These are phyloP conservation scores for Julus scanicus DNA, from an alignment of 2,888 invertebrate species.

Conservation along the genomic window DNA sequence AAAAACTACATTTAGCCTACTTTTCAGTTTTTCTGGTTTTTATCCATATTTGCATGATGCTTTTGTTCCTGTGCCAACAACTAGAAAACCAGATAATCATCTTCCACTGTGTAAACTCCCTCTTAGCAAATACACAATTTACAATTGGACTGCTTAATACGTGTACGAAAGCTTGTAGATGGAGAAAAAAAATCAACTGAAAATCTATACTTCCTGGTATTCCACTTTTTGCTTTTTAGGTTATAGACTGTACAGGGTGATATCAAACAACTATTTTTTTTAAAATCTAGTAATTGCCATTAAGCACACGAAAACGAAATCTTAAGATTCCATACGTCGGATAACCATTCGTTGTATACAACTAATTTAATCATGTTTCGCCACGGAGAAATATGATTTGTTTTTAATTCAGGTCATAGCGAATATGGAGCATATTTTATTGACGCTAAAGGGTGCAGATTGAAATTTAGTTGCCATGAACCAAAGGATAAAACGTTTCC, in stretches of 20 bases:
- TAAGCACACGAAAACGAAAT: background rate
- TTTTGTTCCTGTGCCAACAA: background rate
- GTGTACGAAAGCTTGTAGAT: background rate
- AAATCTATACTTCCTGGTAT: background rate
- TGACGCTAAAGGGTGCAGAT: background rate
- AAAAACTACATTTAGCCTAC: background rate
- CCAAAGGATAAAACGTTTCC: background rate
- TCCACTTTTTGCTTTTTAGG: constrained; percentile 4
- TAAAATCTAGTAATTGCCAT: background rate
- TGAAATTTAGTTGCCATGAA: background rate
- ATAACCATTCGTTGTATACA: background rate
- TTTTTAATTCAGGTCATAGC: background rate
- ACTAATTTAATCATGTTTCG: background rate
- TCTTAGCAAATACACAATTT: background rate
- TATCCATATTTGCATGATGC: background rate
- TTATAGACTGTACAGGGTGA: constrained; percentile 26
- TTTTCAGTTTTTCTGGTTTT: background rate
- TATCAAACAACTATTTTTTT: background rate
- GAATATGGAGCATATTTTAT: background rate
- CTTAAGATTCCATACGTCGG: background rate
- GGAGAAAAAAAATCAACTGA: constrained; percentile 5
- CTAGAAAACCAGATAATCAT: constrained; percentile 20
- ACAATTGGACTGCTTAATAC: background rate
- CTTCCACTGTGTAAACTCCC: background rate
- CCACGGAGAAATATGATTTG: background rate